Evolutionary conservation across 2,113 vertebrate species (phyloP).

Genomic region (Poeciliopsis retropinna): DNA sequence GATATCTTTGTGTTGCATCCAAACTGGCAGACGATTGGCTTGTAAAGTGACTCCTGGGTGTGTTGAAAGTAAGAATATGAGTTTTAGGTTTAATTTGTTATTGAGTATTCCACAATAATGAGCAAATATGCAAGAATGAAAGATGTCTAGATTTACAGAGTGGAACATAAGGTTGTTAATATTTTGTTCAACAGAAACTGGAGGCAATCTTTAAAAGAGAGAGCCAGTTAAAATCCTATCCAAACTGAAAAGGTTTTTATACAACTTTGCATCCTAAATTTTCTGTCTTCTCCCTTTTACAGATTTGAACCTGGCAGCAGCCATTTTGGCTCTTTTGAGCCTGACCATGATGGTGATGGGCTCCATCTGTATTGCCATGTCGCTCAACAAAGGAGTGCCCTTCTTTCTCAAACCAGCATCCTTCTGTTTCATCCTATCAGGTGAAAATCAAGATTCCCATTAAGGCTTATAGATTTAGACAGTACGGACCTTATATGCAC

Average conservation of each 20-base stretch:
- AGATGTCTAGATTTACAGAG: background rate
- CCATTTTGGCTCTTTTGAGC: constrained; percentile 83
- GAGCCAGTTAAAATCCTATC: too few relatives aligned
- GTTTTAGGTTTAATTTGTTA: background rate
- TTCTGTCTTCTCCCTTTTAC: constrained; percentile 7
- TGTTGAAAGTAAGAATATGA: background rate
- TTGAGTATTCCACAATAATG: background rate
- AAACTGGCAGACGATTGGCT: background rate
- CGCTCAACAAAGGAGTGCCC: constrained; percentile 86
- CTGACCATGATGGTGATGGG: constrained; percentile 86
- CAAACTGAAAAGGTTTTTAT: background rate
- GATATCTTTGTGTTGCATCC: too few relatives aligned
- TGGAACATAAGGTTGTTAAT: background rate
- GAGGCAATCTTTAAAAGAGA: background rate
- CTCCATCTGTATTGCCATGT: constrained; percentile 87
- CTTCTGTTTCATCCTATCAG: constrained; percentile 88
- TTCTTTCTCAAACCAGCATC: constrained; percentile 90
- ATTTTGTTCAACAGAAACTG: background rate
- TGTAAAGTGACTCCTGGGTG: background rate
- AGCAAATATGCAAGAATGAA: background rate
- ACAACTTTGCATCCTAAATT: background rate
- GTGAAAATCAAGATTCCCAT: constrained; percentile 62
- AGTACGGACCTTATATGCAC: too few relatives aligned
- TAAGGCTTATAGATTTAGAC: background rate
- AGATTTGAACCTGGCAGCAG: constrained; percentile 85